Base-by-base conservation (phyloP, 37 sponge, comb jelly and placozoan genomes). In the Mnemiopsis leidyi region DNA sequence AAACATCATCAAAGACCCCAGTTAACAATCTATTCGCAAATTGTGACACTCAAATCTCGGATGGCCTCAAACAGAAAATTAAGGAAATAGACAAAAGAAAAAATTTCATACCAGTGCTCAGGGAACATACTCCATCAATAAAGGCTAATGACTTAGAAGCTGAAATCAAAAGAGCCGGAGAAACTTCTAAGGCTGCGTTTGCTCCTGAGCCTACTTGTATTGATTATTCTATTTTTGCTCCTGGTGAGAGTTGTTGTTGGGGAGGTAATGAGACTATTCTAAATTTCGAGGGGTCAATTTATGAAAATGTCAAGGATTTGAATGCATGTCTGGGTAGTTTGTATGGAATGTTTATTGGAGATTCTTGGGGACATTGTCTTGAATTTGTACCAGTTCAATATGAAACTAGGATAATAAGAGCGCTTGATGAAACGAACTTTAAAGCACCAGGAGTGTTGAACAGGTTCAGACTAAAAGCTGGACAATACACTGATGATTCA, bases 341-440 rank as follows among this genome's bases (percentile, higher is more conserved):
- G n/a, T 85, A 85, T 25, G 90, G 90, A 1, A 85, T 85, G 90
- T 5, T 26, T 1, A 85, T 85, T 38, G 90, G 61, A 20, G 90
- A 85, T 25, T 85, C 90, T 0, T 85, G 90, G 90, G 90, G 90
- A 0, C 90, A 85, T 26, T n/a, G 38, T 28, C 61, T 85, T 25
- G 90, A 85, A 37, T 85, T 85, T 85, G 90, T 85, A 0, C 90
- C 90, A 28, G 90, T 85, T 9, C 90, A 85, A 39, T 85, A 85
- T 25, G 90, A 85, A 26, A 85, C 37, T 16, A 40, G 5, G 0
- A 85, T 85, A 0, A 85, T 85, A 21, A n/a, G 30, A 37, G 30
- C 25, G 23, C 39, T 85, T 1, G 61, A 85, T 25, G 61, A 85
- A 39, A 38, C n/a, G 29, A 38, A 85, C 36, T 85, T 85, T 33